Evolutionary conservation across 2,113 vertebrate genomes (phyloP).

Genomic region (Brachyistius frenatus): DNA sequence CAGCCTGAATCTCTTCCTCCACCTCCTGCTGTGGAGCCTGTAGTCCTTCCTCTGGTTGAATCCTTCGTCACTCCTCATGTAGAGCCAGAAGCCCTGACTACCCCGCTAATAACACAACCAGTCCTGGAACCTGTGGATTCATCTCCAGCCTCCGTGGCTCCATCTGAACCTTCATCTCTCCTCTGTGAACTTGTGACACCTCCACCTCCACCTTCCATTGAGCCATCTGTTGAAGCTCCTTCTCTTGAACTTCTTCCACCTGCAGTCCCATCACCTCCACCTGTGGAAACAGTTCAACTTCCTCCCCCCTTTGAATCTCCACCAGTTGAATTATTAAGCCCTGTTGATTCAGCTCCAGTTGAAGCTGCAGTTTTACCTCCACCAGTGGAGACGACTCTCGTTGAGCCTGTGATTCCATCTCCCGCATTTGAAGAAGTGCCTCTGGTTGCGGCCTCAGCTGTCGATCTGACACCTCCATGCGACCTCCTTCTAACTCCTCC

Average conservation of each 20-base stretch:
- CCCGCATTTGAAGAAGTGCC: constrained; percentile 6
- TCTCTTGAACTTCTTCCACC: constrained; percentile 28
- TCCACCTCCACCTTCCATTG: constrained; percentile 1
- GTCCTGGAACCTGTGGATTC: constrained; percentile 13
- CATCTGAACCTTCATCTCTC: constrained; percentile 30
- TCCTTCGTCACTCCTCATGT: constrained; percentile 8
- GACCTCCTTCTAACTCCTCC: constrained; percentile 14
- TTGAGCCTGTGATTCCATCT: constrained; percentile 7
- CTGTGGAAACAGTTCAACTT: constrained; percentile 11
- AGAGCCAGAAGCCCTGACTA: constrained; percentile 21
- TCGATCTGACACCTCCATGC: constrained; percentile 1
- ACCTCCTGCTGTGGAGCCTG: constrained; percentile 25
- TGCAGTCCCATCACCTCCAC: neutral
- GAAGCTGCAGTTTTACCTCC: constrained; percentile 18
- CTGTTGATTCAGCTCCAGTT: constrained; percentile 23
- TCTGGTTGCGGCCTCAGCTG: constrained; percentile 8
- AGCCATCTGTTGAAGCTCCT: constrained; percentile 15
- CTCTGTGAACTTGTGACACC: constrained; percentile 28
- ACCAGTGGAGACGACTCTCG: neutral
- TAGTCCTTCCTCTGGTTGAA: constrained; percentile 42
- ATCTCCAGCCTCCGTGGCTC: neutral
- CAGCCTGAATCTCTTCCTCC: constrained; percentile 39
- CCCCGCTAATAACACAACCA: constrained; percentile 7
- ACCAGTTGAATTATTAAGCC: constrained; percentile 23
- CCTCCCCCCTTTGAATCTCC: neutral